Evolutionary conservation across 2,113 vertebrate genomes (phyloP).

Genomic region (Harpagus bidentatus): DNA sequence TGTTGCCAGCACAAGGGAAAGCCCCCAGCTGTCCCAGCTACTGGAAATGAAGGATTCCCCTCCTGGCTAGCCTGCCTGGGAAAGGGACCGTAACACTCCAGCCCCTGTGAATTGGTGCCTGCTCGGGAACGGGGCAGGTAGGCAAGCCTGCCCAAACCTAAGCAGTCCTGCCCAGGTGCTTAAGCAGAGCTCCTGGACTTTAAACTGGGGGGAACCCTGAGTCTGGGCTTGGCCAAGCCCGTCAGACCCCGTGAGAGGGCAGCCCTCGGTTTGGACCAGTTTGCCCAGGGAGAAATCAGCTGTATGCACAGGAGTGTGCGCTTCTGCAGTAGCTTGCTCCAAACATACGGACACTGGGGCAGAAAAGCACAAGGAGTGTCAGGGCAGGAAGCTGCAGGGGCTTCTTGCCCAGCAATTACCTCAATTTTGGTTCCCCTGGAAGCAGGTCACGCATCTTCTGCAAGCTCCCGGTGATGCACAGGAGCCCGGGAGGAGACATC

Average conservation of each 20-base stretch:
- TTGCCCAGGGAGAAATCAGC: not conserved
- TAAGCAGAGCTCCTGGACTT: not conserved
- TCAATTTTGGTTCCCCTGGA: not conserved
- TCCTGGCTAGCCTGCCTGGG: slow-evolving; percentile 58
- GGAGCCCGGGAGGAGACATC: not conserved
- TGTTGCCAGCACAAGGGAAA: slow-evolving; percentile 78
- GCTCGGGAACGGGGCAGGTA: not conserved
- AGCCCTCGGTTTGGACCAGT: not conserved
- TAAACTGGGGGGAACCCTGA: not conserved
- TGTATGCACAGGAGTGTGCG: fast-evolving
- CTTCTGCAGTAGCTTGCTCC: not conserved
- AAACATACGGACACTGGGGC: fast-evolving
- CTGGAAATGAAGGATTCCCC: slow-evolving; percentile 80
- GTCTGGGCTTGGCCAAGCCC: not conserved
- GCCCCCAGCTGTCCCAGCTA: slow-evolving; percentile 73
- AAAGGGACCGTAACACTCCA: not conserved
- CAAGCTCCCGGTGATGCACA: fast-evolving
- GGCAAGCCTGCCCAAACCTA: not conserved
- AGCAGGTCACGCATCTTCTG: not conserved
- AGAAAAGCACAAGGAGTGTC: not conserved
- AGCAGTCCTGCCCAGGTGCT: not conserved
- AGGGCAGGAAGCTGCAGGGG: not conserved
- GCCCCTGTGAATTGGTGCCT: not conserved
- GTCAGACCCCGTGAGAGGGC: not conserved
- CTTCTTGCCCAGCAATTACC: not conserved